A percentile compares a stretch with the other conserved stretches of the same genome.
phyloP scores from a whole-genome alignment of 2,113 vertebrate genomes.

The Aegithalos caudatus region DNA sequence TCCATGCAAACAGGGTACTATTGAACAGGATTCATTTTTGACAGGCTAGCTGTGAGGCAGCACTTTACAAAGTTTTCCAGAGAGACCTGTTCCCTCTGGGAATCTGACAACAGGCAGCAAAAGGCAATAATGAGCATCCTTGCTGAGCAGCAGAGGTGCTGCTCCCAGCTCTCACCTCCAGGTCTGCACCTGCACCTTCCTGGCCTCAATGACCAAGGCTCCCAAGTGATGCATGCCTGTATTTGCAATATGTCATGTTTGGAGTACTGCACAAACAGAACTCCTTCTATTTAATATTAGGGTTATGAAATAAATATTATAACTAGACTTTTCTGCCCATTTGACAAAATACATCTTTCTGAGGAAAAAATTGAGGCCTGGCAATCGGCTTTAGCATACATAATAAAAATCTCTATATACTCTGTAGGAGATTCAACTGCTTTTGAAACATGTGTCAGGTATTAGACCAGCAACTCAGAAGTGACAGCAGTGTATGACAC shows the following conservation, averaged over 20 bases:
- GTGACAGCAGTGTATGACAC: neutral
- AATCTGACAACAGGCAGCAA: neutral
- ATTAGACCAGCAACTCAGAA: neutral
- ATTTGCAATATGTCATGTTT: neutral
- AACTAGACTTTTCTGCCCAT: neutral
- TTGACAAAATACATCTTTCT: neutral
- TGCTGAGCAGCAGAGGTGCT: neutral
- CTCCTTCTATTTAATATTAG: neutral
- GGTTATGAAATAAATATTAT: neutral
- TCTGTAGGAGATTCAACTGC: neutral
- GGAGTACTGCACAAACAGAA: neutral
- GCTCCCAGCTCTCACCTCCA: neutral
- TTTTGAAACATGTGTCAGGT: neutral
- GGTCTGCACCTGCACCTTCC: neutral
- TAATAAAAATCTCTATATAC: neutral
- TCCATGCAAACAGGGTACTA: fast-evolving
- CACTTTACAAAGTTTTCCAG: neutral
- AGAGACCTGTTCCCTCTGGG: neutral
- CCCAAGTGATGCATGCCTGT: fast-evolving
- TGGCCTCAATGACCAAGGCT: neutral
- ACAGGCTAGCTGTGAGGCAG: neutral
- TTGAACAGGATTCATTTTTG: neutral
- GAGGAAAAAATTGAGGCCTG: neutral
- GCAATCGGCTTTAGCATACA: fast-evolving
- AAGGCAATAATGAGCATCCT: neutral